Conservation (phyloP, 2,888 invertebrate genomes). For the Drosophila lacicola region DNA sequence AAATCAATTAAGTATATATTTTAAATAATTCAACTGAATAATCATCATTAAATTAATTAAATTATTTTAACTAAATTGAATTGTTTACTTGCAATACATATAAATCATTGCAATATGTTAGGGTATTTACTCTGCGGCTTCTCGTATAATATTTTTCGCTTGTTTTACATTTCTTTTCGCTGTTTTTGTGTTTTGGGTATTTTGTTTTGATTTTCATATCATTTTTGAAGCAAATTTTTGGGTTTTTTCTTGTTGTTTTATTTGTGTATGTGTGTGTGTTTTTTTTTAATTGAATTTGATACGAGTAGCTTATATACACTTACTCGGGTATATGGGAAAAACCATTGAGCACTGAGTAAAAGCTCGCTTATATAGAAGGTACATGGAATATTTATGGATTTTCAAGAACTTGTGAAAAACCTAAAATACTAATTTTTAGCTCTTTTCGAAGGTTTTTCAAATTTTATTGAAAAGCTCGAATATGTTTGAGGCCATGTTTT, state of each 20-base stretch:
- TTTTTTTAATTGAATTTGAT: neutral
- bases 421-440: too few species aligned
- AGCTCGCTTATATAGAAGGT: too few species aligned
- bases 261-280: neutral
- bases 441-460: too few species aligned
- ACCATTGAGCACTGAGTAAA: neutral
- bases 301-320: neutral
- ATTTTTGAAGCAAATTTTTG: constrained; percentile 10
- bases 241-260: neutral
- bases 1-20: too few species aligned
- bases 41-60: too few species aligned
- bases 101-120: neutral
- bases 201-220: constrained; percentile 28
- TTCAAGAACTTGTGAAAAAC: too few species aligned
- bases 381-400: too few species aligned
- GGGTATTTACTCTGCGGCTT: neutral
- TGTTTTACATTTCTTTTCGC: neutral
- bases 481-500: too few species aligned
- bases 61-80: too few species aligned
- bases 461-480: too few species aligned
- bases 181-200: neutral
- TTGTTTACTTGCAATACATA: neutral
- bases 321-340: neutral
- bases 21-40: too few species aligned
- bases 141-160: neutral